Evolutionary conservation across 1,140 invertebrate species (phyloP).

Genomic region (Neuroterus valhalla): DNA sequence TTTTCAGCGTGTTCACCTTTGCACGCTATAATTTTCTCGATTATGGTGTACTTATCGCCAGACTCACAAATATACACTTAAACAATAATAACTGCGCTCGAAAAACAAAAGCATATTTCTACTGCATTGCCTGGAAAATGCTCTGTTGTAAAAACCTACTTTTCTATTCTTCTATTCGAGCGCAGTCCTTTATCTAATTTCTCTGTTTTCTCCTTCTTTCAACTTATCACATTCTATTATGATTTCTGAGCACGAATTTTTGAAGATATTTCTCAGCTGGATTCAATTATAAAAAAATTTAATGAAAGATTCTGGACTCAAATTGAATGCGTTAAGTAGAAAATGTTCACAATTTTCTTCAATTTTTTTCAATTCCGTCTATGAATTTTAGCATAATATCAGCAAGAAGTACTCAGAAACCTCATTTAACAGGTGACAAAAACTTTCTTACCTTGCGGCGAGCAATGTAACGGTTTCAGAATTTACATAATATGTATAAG

Average conservation of each 20-base stretch:
- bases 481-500: conserved; percentile 8
- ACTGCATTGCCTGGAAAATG: neutral
- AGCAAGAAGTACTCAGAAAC: neutral
- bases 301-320: neutral
- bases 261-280: neutral
- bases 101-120: conserved; percentile 21
- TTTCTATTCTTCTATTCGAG: conserved; percentile 17
- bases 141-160: conserved; percentile 12
- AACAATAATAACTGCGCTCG: conserved; percentile 10
- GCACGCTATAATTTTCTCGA: conserved; percentile 27
- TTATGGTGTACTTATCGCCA: conserved; percentile 8
- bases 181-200: conserved; percentile 40
- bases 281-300: neutral
- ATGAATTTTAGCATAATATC: neutral
- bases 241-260: neutral
- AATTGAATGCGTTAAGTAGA: neutral
- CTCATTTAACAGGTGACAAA: neutral
- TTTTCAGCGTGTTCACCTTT: conserved; percentile 31
- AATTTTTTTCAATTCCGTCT: neutral
- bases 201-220: conserved; percentile 27
- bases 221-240: conserved; percentile 5
- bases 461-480: conserved; percentile 20
- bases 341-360: neutral
- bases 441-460: conserved; percentile 15
- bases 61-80: conserved; percentile 23